Evolutionary conservation across 2,888 invertebrate genomes (phyloP), one percentile per base, ranked within the genome.

Genomic region (Melieria omissa): DNA sequence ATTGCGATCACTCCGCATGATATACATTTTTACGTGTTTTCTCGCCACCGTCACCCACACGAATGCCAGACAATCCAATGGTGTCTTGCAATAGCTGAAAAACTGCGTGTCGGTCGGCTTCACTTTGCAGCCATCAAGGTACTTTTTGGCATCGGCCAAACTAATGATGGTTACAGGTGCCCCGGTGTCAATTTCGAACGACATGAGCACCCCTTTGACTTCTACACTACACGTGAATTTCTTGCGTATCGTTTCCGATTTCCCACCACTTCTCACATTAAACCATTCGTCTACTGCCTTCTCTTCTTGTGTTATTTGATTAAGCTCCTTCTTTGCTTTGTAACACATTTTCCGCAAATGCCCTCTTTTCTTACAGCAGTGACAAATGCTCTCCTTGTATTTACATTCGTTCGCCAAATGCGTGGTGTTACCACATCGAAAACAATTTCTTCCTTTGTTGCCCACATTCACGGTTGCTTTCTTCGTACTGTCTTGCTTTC

Each of bases 111-210:
- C 68, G 14, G 45, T 72, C 65, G 65, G 52, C 45, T 67, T 54
- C 29, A 71, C 63, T n/a, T 73, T 68, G 9, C 52, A 54, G 29
- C 66, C 54, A 16, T 55, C 47, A 58, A 74, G 71, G 47, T 69
- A 62, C 46, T 57, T 67, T 61, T 73, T 74, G 7, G 66, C 71
- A 54, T 73, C 69, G n/a, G 54, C 46, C 60, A 73, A 74, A 58
- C 63, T 73, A 29, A 71, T 71, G 29, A 71, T 68, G 9, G 71
- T 73, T 29, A 74, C 73, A 14, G 71, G 68, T 62, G 74, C 70
- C 54, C 72, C 74, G 57, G 73, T 71, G 46, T 65, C 72, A 29
- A 73, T 63, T 71, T 73, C 72, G 54, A 74, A 74, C 52, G 63
- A 44, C 55, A 61, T 2, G 45, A 61, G 14, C 45, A 29, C 14